phyloP scores from a whole-genome alignment of 1,140 invertebrate genomes.

The Lepidurus arcticus region DNA sequence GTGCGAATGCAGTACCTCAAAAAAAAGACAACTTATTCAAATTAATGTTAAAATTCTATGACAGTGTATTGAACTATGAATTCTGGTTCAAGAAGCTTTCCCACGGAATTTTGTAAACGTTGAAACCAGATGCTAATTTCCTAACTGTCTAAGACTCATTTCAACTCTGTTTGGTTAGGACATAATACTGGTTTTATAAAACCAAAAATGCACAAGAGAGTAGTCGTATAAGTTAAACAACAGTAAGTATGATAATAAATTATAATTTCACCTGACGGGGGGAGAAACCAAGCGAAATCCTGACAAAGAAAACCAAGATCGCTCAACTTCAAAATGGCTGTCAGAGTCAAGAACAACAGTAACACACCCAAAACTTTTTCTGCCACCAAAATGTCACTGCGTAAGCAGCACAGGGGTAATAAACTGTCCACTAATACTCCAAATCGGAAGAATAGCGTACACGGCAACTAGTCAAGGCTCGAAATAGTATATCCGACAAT shows the following conservation, averaged over 20 bases:
- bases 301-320: constrained; percentile 3
- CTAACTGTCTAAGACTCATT: too few relatives aligned
- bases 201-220: too few relatives aligned
- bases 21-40: too few relatives aligned
- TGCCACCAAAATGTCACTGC: not conserved
- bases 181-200: too few relatives aligned
- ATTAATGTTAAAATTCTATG: not conserved
- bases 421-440: not conserved
- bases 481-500: not conserved
- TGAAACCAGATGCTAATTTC: too few relatives aligned
- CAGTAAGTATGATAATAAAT: not conserved
- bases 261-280: not conserved
- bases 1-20: too few relatives aligned
- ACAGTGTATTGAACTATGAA: not conserved
- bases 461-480: not conserved
- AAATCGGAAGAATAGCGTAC: not conserved
- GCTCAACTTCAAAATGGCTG: constrained; percentile 18
- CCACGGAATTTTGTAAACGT: too few relatives aligned
- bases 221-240: not conserved
- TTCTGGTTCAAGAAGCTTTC: too few relatives aligned
- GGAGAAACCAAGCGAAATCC: not conserved
- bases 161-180: too few relatives aligned
- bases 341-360: not conserved
- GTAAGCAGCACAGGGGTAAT: constrained; percentile 5
- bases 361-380: constrained; percentile 4